Evolutionary conservation across 1,140 invertebrate genomes (phyloP).

Genomic region (Teleogryllus occipitalis): DNA sequence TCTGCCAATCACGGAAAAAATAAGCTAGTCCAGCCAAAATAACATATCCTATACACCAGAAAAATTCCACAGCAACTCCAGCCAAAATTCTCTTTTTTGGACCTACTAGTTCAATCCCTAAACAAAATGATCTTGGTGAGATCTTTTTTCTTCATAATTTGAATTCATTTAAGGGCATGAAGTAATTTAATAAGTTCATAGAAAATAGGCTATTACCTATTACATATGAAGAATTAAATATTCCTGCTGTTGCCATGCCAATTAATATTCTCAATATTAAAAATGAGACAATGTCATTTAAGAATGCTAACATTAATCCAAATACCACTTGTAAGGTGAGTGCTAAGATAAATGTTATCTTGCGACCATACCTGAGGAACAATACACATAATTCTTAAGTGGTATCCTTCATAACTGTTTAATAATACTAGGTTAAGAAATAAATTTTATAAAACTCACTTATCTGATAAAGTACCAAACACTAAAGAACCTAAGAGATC

Average conservation of each 20-base stretch:
- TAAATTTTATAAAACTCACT: constrained; percentile 32
- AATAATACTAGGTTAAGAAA: too few relatives aligned
- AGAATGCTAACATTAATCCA: constrained; percentile 52
- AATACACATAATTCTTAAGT: neutral
- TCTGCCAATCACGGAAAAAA: constrained; percentile 64
- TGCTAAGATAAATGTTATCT: constrained; percentile 61
- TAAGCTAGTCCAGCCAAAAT: constrained; percentile 62
- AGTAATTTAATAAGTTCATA: too few relatives aligned
- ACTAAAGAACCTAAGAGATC: constrained; percentile 69
- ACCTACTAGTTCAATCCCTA: constrained; percentile 76
- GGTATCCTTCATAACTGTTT: too few relatives aligned
- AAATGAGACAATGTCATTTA: constrained; percentile 60
- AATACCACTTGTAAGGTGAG: constrained; percentile 59
- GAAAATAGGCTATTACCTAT: constrained; percentile 45
- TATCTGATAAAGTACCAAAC: constrained; percentile 73
- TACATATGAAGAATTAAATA: constrained; percentile 72
- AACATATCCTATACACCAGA: constrained; percentile 70
- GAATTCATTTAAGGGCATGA: too few relatives aligned
- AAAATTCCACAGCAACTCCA: constrained; percentile 68
- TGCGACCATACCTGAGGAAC: constrained; percentile 53
- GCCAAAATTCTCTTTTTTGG: constrained; percentile 62
- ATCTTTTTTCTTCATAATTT: too few relatives aligned
- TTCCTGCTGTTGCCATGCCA: constrained; percentile 63
- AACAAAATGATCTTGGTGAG: neutral
- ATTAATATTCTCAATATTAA: constrained; percentile 56